Percentiles rank a stretch among this genome's conserved stretches.
Conservation (phyloP, 2,797 vertebrate species). For the Scolopax rusticola region DNA sequence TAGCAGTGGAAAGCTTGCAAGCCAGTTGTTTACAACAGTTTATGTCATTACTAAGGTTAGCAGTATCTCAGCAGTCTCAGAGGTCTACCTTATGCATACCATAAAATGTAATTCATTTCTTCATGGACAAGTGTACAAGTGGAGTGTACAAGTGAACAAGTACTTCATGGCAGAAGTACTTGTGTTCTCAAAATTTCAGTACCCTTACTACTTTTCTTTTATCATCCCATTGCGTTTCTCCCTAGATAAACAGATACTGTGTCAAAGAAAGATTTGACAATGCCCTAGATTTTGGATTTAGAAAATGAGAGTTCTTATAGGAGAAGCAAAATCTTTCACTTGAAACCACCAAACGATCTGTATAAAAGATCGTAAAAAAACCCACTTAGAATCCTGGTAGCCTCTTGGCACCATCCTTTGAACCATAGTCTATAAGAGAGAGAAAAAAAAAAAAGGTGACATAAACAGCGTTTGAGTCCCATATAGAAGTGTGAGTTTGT, state of each 20-base stretch:
- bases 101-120: not conserved
- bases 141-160: no score
- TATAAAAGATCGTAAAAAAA: not conserved
- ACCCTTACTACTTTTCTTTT: not conserved
- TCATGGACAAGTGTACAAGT: not conserved
- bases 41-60: not conserved
- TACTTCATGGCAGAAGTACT: not conserved
- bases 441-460: not conserved
- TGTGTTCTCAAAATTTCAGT: not conserved
- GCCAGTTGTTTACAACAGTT: not conserved
- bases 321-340: not conserved
- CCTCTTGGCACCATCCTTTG: not conserved
- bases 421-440: not conserved
- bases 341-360: not conserved
- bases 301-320: not conserved
- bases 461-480: not conserved
- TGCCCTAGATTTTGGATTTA: not conserved
- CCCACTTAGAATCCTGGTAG: not conserved
- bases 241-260: not conserved
- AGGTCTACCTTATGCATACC: not conserved
- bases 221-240: not conserved
- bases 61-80: not conserved
- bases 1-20: not conserved
- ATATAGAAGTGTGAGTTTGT: not conserved
- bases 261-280: not conserved